Evolutionary conservation across 2,888 invertebrate species (phyloP), one percentile per base, ranked within the genome.

Genomic region (Odontocerum albicorne): DNA sequence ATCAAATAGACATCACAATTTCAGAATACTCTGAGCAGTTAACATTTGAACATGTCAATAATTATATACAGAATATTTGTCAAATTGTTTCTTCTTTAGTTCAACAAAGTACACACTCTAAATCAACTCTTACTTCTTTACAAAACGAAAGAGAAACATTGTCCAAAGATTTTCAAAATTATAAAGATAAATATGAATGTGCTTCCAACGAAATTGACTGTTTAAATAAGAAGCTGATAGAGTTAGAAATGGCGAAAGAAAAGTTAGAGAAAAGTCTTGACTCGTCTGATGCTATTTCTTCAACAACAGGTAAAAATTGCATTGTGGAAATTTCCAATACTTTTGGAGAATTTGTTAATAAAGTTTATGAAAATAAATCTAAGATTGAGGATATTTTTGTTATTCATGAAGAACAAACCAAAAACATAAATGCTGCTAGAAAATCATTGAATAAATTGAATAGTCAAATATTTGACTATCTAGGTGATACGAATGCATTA

Each of bases 261-360:
- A 20, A 43, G 16, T 21, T 50, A 15, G 44, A 38, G 31, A 52
- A 47, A 21, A 53, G 33, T 13, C 35, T 45, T n/a, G 31, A 46
- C 21, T 36, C 16, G 3, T 47, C 47, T 19, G 45, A 53, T 21
- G 40, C 46, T 12, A 46, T 53, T 20, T 33, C 53, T 8, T 53
- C 53, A 2, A 53, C 53, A 7, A 33, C 27, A 27, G 27, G 4
- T 4, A 27, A 40, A 40, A 40, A 40, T 21, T 17, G 20, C 40
- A 20, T 10, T 27, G 21, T 21, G n/a, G 17, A 12, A 13, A 40
- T 40, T 4, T 21, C 40, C 10, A 20, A 4, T 27, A 27, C 12
- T 20, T 16, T 49, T 20, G 40, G 33, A 13, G 33, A 31, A 12
- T 49, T 49, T 12, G 15, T 49, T 4, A 49, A 40, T 17, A 40